Evolutionary conservation across 1,140 invertebrate genomes (phyloP).

Genomic region (Batillaria attramentaria): DNA sequence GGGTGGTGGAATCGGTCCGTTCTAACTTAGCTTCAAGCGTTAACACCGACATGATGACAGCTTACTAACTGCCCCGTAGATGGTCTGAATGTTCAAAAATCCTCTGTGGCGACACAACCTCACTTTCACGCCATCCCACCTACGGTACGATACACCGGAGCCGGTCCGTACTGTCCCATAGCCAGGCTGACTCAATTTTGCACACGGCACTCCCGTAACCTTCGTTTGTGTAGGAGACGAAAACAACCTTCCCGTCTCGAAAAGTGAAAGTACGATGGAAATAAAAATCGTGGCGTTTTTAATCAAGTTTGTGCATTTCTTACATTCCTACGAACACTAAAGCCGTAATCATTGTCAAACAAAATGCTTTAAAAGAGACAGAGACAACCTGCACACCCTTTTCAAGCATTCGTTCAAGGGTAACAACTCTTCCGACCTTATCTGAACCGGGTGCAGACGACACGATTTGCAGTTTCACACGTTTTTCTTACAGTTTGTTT

Average conservation of each 20-base stretch:
- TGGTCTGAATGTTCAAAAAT: not conserved
- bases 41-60: conserved; percentile 57
- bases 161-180: no score
- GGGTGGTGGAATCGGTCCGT: conserved; percentile 71
- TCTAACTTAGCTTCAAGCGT: conserved; percentile 67
- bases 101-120: not conserved
- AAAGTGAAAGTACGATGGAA: conserved; percentile 10
- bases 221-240: not conserved
- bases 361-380: not conserved
- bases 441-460: not conserved
- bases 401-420: not conserved
- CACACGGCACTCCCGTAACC: conserved; percentile 34
- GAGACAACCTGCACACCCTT: not conserved
- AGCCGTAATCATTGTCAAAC: not conserved
- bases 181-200: conserved; percentile 33
- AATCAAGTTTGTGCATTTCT: not conserved
- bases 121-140: not conserved
- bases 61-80: not conserved
- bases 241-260: not conserved
- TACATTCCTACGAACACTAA: not conserved
- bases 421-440: not conserved
- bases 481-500: not conserved
- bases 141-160: not conserved
- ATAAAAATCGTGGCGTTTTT: not conserved
- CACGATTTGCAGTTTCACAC: not conserved